phyloP scores from a whole-genome alignment of 1,140 invertebrate genomes.

The Drosophila triauraria region DNA sequence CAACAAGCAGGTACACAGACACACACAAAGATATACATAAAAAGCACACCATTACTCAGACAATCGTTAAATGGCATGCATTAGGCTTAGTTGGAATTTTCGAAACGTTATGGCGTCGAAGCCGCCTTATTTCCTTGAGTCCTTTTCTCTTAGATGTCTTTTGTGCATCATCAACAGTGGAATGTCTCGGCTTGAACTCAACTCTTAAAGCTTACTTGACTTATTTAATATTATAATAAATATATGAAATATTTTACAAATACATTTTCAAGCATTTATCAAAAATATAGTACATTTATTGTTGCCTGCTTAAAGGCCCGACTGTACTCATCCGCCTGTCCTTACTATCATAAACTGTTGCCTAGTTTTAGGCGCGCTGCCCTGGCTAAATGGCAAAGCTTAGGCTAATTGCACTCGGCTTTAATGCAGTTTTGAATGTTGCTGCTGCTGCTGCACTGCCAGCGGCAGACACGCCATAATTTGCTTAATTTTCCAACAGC shows the following conservation, averaged over 20 bases:
- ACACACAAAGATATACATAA: slow-evolving; percentile 5
- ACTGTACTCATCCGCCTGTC: background rate
- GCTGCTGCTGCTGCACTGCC: slow-evolving; percentile 8
- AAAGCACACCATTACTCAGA: slow-evolving; percentile 5
- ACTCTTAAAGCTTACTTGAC: too few relatives aligned
- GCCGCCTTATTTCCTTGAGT: background rate
- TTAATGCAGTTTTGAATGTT: slow-evolving; percentile 63
- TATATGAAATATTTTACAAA: too few relatives aligned
- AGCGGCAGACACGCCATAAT: slow-evolving; percentile 45
- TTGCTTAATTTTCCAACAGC: slow-evolving; percentile 78
- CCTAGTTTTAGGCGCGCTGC: slow-evolving; percentile 30
- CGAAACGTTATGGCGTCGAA: slow-evolving; percentile 30
- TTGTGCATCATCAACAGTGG: background rate
- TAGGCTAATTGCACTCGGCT: slow-evolving; percentile 65
- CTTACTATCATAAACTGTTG: slow-evolving; percentile 27
- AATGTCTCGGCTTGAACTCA: too few relatives aligned
- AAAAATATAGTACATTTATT: background rate
- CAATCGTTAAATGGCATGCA: slow-evolving; percentile 49
- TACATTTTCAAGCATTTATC: background rate
- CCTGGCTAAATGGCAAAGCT: slow-evolving; percentile 53
- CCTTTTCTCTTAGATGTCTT: background rate
- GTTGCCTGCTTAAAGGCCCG: background rate
- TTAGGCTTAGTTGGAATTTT: slow-evolving; percentile 57
- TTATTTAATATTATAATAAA: too few relatives aligned
- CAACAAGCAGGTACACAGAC: slow-evolving; percentile 10